Conservation (phyloP, 2,113 vertebrate genomes). For the Protomyctophum bolini region DNA sequence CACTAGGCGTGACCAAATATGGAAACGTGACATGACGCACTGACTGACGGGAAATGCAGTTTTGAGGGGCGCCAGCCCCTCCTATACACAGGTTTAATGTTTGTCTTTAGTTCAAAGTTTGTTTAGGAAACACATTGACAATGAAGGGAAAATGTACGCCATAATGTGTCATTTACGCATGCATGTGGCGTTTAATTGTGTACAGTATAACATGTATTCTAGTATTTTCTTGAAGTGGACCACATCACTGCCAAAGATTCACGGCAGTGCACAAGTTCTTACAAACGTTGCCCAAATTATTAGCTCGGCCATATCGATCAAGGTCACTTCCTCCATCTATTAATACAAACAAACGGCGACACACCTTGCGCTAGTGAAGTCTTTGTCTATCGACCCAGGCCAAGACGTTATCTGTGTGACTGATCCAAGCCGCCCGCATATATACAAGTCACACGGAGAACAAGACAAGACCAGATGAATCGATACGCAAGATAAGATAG, state of each 20-base stretch:
- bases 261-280: slow-evolving; percentile 4
- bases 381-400: slow-evolving; percentile 45
- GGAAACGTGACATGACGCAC: too few relatives aligned
- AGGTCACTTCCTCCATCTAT: slow-evolving; percentile 26
- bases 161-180: too few relatives aligned
- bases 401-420: slow-evolving; percentile 42
- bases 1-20: too few relatives aligned
- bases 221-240: background rate
- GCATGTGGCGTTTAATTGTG: too few relatives aligned
- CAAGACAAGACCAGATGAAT: slow-evolving; percentile 31
- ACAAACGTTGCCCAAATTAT: slow-evolving; percentile 34
- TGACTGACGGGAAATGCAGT: too few relatives aligned
- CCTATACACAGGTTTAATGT: too few relatives aligned
- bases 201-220: too few relatives aligned
- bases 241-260: slow-evolving; percentile 19
- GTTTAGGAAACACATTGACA: too few relatives aligned
- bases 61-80: too few relatives aligned
- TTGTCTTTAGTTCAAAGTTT: too few relatives aligned
- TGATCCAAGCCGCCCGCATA: slow-evolving; percentile 37
- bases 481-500: slow-evolving; percentile 45
- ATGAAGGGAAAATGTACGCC: too few relatives aligned
- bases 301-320: slow-evolving; percentile 41
- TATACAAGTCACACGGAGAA: slow-evolving; percentile 42
- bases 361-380: slow-evolving; percentile 20
- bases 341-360: slow-evolving; percentile 40